Evolutionary conservation across 2,888 invertebrate species (phyloP), one percentile per base, ranked within the genome.

Genomic region (Gerris lacustris): DNA sequence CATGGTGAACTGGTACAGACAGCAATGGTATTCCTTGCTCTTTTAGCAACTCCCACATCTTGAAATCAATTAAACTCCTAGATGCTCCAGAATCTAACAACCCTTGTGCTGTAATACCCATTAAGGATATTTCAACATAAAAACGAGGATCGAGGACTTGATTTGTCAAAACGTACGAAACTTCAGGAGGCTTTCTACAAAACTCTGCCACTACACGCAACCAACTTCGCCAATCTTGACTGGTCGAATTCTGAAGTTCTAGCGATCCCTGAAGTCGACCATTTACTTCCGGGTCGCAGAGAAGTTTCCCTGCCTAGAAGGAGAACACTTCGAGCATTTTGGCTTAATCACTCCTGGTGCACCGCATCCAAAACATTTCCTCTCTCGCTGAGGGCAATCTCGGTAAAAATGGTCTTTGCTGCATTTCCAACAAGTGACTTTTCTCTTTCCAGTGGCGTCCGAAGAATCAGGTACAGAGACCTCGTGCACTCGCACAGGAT

Each of bases 381-480:
- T 55, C 69, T 69, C 69, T 11, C 47, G 47, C 9, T 62, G 17
- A n/a, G 15, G 17, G 31, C 69, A 69, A 63, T 55, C n/a, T 6
- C 55, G 62, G 44, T 69, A 43, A 63, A 62, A 18, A 63, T 69
- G 69, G 6, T 62, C 55, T 6, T 63, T 15, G 6, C 43, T 6
- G 43, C 69, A 62, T 6, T 69, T 69, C 69, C 69, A 69, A 62
- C 69, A 69, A n/a, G 7, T 69, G n/a, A n/a, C n/a, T n/a, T n/a
- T n/a, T n/a, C n/a, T n/a, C n/a, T n/a, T n/a, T n/a, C n/a, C n/a
- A n/a, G 62, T 47, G 7, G 15, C 47, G 11, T 6, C 11, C 6
- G 7, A 7, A 47, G 47, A 47, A 47, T 6, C 6, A 47, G 47
- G 47, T 7, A 47, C 47, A 47, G 47, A 47, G 47, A 47, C 47